These are phyloP conservation scores for Linnaemya tessellans DNA, from an alignment of 2,888 invertebrate species.

Conservation along the genomic window DNA sequence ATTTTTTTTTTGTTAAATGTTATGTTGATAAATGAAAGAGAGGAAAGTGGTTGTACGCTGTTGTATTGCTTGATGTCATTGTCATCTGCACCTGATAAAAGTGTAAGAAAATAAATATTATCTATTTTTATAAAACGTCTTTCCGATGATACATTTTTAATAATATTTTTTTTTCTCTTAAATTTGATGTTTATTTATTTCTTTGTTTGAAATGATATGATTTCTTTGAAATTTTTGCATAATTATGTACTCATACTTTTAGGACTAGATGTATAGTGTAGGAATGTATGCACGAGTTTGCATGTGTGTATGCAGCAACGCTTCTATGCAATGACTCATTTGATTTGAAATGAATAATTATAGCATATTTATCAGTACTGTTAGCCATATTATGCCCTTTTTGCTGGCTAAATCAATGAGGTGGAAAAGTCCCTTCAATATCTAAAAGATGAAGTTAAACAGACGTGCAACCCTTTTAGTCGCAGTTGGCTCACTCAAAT, in stretches of 20 bases:
- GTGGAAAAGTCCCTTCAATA: no score
- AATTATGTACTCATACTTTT: constrained; percentile 21
- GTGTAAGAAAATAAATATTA: constrained; percentile 4
- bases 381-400: no score
- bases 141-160: background rate
- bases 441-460: no score
- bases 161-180: background rate
- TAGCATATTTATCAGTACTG: no score
- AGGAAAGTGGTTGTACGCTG: constrained; percentile 21
- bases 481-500: no score
- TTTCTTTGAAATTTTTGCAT: constrained; percentile 24
- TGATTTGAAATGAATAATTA: background rate
- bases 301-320: no score
- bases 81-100: constrained; percentile 49
- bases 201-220: constrained; percentile 12
- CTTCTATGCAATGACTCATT: constrained; percentile 14
- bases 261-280: no score
- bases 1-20: constrained; percentile 33
- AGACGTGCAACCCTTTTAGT: no score
- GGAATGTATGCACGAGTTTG: no score
- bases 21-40: constrained; percentile 6
- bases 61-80: constrained; percentile 19
- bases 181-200: background rate
- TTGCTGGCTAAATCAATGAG: no score
- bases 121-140: constrained; percentile 7